Evolutionary conservation across 2,888 invertebrate species (phyloP), one percentile per base, ranked within the genome.

Genomic region (Tinea semifulvella): DNA sequence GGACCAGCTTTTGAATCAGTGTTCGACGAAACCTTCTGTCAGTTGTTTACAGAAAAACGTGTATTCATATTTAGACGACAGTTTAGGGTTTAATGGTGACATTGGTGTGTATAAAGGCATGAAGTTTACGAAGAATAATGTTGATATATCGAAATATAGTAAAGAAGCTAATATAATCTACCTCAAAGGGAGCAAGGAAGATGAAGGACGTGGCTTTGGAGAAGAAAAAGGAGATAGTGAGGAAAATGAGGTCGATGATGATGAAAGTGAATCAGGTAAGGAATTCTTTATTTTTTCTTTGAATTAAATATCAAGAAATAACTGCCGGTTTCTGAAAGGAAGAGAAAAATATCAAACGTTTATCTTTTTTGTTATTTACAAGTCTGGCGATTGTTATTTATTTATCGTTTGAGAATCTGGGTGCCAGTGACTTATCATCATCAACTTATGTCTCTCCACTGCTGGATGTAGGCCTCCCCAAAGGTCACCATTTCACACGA

Each of bases 1-100:
- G 92, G 86, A 86, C 53, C 86, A 86, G 47, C 82, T 93, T 49
- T 77, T 91, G 44, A 85, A 84, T 49, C 88, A 91, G 58, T 93
- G 92, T 60, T 83, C 84, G 38, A 75, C 72, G 8, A 77, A 82
- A 43, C 87, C 90, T 13, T 83, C 89, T 48, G 81, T 89, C 57
- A 84, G 86, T 51, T 93, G 93, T 62, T 87, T 93, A 46, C 90
- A 91, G 57, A 89, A 88, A 56, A 91, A 89, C 57, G 86, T 92
- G 22, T 89, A 88, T 57, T 74, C 82, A n/a, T 92, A 89, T 56
- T 67, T 93, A 49, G 86, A 89, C 52, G 82, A 85, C 20, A 86
- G 86, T 18, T 73, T 93, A 43, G 84, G 85, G 35, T 80, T 83
- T 31, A 74, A 76, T 17, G 85, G 84, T 56, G 89, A 91, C 61